These are phyloP conservation scores for Dysidea cf. avara DNA, from an alignment of 37 sponge, comb jelly and placozoan genomes.

Conservation along the genomic window DNA sequence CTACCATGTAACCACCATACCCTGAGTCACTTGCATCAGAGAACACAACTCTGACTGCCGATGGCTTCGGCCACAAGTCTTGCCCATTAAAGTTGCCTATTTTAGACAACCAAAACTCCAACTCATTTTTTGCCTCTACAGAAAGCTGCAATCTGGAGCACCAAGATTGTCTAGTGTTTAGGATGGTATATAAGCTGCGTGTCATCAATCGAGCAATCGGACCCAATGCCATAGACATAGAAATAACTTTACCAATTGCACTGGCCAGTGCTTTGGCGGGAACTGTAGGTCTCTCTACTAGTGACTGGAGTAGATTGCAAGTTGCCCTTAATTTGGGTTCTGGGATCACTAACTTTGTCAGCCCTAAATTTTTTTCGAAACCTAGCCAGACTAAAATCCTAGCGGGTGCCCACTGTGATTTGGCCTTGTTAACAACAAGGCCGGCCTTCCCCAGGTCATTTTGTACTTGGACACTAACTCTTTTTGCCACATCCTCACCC, in stretches of 20 bases:
- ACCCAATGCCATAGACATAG: slow-evolving; percentile 6
- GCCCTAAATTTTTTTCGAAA: slow-evolving; percentile 20
- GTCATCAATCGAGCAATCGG: slow-evolving; percentile 4
- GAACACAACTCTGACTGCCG: slow-evolving; percentile 25
- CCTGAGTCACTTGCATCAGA: slow-evolving; percentile 43
- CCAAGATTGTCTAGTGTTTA: slow-evolving; percentile 9
- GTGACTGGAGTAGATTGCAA: too few species aligned
- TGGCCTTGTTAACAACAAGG: slow-evolving; percentile 3
- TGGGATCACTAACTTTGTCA: too few species aligned
- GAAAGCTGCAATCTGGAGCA: background rate
- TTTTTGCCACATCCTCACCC: background rate
- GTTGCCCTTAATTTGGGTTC: too few species aligned
- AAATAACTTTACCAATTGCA: slow-evolving; percentile 21
- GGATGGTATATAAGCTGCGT: slow-evolving; percentile 4
- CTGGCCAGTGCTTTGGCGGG: slow-evolving; percentile 10
- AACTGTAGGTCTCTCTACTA: too few species aligned
- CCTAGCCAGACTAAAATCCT: slow-evolving; percentile 15
- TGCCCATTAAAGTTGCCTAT: slow-evolving; percentile 17
- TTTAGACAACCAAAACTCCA: slow-evolving; percentile 20
- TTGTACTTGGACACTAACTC: background rate
- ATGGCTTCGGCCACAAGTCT: slow-evolving; percentile 7
- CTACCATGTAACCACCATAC: slow-evolving; percentile 34
- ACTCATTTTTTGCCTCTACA: slow-evolving; percentile 2
- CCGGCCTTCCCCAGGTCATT: slow-evolving; percentile 9
- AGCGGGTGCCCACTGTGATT: slow-evolving; percentile 14